phyloP scores from a whole-genome alignment of 2,113 vertebrate genomes.

The Aspiorhynchus laticeps region DNA sequence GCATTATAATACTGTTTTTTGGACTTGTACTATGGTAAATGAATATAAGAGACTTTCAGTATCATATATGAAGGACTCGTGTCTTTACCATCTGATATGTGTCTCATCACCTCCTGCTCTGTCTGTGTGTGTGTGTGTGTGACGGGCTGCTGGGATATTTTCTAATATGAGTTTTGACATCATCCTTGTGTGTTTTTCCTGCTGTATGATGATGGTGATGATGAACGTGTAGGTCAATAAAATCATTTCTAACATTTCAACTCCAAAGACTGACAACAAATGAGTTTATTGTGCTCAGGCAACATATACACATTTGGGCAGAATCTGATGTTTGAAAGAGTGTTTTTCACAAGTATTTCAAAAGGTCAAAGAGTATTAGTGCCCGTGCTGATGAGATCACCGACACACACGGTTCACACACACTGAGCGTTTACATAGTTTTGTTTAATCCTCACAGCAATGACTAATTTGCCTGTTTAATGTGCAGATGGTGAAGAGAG shows the following conservation, averaged over 20 bases:
- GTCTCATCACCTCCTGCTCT: background rate
- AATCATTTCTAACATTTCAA: conserved; percentile 1
- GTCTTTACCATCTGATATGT: background rate
- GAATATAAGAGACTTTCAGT: background rate
- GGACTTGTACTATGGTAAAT: background rate
- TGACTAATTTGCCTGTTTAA: conserved; percentile 3
- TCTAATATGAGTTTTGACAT: conserved; percentile 6
- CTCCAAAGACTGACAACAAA: background rate
- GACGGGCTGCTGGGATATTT: background rate
- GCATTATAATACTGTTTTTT: background rate
- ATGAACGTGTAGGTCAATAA: conserved; percentile 13
- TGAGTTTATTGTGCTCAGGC: no score
- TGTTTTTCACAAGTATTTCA: background rate
- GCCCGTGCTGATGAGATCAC: background rate
- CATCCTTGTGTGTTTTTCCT: background rate
- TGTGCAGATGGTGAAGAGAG: background rate
- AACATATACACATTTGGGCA: no score
- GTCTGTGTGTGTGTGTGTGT: background rate
- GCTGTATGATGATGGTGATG: background rate
- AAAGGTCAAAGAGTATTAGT: background rate
- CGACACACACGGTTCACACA: background rate
- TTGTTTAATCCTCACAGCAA: background rate
- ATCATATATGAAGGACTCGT: background rate
- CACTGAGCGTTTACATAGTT: background rate
- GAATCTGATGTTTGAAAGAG: background rate